Evolutionary conservation across 2,888 invertebrate genomes (phyloP).

Genomic region (Nudaria mundana): DNA sequence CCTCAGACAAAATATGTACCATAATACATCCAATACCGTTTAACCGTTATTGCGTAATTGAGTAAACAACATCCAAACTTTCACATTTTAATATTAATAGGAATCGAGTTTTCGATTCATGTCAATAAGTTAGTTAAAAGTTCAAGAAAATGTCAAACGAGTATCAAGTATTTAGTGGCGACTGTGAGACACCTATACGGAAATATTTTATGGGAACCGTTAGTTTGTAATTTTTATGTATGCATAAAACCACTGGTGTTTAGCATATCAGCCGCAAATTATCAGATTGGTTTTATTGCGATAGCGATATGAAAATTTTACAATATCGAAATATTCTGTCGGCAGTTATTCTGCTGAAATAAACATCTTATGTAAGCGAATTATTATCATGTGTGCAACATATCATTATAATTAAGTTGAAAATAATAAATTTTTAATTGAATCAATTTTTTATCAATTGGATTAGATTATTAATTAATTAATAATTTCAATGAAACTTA

Average conservation of each 20-base stretch:
- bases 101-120: too few relatives aligned
- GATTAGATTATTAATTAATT: too few relatives aligned
- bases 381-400: background rate
- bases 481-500: too few relatives aligned
- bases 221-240: conserved; percentile 9
- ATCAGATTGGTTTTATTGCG: conserved; percentile 41
- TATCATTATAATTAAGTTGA: conserved; percentile 2
- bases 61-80: too few relatives aligned
- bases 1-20: too few relatives aligned
- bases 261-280: conserved; percentile 35
- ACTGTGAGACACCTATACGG: too few relatives aligned
- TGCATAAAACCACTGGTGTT: conserved; percentile 19
- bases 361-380: conserved; percentile 12
- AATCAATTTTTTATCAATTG: background rate
- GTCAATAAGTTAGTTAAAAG: too few relatives aligned
- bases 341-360: conserved; percentile 5
- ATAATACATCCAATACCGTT: too few relatives aligned
- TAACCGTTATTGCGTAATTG: too few relatives aligned
- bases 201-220: background rate
- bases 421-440: background rate
- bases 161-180: too few relatives aligned
- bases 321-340: conserved; percentile 26
- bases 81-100: too few relatives aligned
- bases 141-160: too few relatives aligned
- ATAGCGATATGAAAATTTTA: conserved; percentile 43